Evolutionary conservation across 2,888 invertebrate genomes (phyloP), one percentile per base, ranked within the genome.

Genomic region (Cerastis leucographa): DNA sequence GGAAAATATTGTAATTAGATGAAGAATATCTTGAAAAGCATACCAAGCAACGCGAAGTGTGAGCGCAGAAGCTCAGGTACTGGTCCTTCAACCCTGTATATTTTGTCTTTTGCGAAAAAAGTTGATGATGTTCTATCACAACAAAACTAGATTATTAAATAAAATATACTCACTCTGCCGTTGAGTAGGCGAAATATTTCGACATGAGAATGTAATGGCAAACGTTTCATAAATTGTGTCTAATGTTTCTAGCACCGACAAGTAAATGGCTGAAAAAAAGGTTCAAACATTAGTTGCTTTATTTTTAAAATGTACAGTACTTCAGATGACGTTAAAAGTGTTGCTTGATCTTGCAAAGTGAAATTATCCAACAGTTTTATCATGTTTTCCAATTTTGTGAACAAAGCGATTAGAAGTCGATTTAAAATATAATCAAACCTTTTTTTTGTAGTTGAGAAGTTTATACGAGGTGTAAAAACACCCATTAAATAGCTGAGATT

Each of bases 141-240:
- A 42, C 14, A 25, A 69, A 25, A 7, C 22, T 51, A 70, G n/a
- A 59, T 49, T 35, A 35, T 9, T 51, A 22, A 25, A 59, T 51
- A 22, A 25, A 59, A 22, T 49, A n/a, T 66, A 82, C 92, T 91
- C 89, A 95, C 95, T 76, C 25, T 81, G 87, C 81, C 93, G 91
- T 77, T 91, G 89, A 6, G 78, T 83, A 11, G 69, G 12, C 3
- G 90, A 88, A 29, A 92, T 77, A 79, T 95, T 92, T 75, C 90
- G 87, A 80, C 96, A 96, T 4, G 90, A 87, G 77, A 92, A 95
- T 1, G 88, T 88, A 0, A 95, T 71, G 0, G 93, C 91, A 61
- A 22, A 65, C 83, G 93, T 49, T 71, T 84, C 0, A n/a, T 80
- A 42, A 1, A 62, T 0, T n/a, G 22, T 8, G 49, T 91, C 89